A percentile compares a stretch with the other conserved stretches of the same genome.
These are phyloP conservation scores for Lissocephala sabroskyi DNA, from an alignment of 2,888 invertebrate species.

Conservation along the genomic window DNA sequence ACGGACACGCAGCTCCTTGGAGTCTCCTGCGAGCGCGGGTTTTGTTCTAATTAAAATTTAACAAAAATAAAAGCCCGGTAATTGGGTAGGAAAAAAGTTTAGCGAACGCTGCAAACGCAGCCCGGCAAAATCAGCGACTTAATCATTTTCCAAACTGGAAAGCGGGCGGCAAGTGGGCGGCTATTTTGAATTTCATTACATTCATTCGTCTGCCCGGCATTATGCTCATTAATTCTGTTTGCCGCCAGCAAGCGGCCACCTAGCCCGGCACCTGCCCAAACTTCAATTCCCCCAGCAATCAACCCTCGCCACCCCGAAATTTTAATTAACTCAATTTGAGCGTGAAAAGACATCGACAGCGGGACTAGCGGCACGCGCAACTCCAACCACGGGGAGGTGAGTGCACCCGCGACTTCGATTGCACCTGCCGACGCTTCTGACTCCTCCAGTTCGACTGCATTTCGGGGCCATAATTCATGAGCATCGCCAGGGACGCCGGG, in stretches of 20 bases:
- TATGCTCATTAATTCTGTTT: constrained; percentile 56
- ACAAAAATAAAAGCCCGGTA: constrained; percentile 59
- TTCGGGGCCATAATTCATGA: neutral
- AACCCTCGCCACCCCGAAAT: constrained; percentile 14
- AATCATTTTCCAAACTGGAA: constrained; percentile 30
- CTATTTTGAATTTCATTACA: constrained; percentile 47
- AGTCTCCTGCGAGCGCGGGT: too few species aligned
- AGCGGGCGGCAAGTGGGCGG: neutral
- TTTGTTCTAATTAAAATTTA: constrained; percentile 62
- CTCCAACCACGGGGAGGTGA: too few species aligned
- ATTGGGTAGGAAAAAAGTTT: too few species aligned
- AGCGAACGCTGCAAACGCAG: constrained; percentile 48
- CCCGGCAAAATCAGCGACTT: constrained; percentile 49
- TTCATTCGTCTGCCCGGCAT: constrained; percentile 24
- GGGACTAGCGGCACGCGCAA: too few species aligned
- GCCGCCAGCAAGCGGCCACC: constrained; percentile 17
- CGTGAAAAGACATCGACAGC: constrained; percentile 51
- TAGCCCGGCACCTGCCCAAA: constrained; percentile 40
- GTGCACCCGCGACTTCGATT: too few species aligned
- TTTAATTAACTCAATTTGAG: constrained; percentile 65
- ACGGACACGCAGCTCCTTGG: too few species aligned
- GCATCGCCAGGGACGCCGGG: neutral
- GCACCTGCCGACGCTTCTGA: neutral
- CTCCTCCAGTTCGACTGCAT: neutral
- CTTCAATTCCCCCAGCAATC: constrained; percentile 5